Base-by-base conservation (phyloP, 2,888 invertebrate species). In the Zygothrica quintamaculata region DNA sequence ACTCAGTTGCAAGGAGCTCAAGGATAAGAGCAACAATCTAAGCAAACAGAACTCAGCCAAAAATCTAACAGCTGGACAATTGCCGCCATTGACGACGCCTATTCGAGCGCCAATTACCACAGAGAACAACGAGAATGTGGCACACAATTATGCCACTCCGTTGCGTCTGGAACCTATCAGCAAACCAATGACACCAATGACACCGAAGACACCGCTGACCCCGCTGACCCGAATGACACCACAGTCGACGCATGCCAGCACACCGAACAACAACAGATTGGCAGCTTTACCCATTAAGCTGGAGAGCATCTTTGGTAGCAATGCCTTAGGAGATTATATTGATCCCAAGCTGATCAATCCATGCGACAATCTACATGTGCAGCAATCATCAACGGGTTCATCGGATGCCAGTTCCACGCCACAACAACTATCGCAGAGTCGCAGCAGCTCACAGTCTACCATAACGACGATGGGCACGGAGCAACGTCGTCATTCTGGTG, bases 281-380 rank as follows among this genome's bases (percentile, higher is more conserved):
- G 18, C 51, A 0, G 15, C 18, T 1, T 9, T 65, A 3, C 71
- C 84, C 34, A 66, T 89, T 9, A 88, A 84, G 46, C 71, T 89
- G 29, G 81, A 85, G 53, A 71, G 77, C 43, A 82, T 84, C 7
- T 86, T 75, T 43, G 80, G 65, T 0, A 51, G 11, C 3, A 51
- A 37, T 8, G 55, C 60, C 0, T 11, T 60, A 12, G 61, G 74
- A 25, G 92, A 92, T 89, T 86, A 92, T 90, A 91, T 93, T 90
- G 91, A 93, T 74, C 93, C 93, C 7, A 93, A 93, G 76, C 91
- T 95, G 58, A 95, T 95, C 58, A 95, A 95, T 89, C 93, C 94
- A 90, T 94, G 93, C 88, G 94, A 95, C 89, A 94, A 94, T 91
- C 91, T 95, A 46, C 93, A 94, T 12, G 93, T 94, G 37, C 71